A percentile compares a stretch with the other conserved stretches of the same genome.
phyloP scores from a whole-genome alignment of 53 echinoderm and acorn worm genomes.

The Henricia sp. region DNA sequence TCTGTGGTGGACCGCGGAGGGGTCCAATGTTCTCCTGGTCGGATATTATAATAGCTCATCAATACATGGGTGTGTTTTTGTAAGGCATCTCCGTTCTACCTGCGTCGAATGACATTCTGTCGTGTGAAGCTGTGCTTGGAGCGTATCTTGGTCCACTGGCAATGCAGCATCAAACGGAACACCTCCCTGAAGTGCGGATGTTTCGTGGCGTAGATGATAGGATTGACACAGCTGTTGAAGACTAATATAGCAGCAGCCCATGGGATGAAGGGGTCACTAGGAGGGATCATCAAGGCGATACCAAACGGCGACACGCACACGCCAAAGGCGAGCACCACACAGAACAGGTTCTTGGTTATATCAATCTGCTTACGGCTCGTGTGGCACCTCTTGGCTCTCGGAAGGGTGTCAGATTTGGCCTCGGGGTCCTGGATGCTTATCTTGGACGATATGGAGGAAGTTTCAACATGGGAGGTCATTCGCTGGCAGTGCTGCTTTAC shows the following conservation, averaged over 20 bases:
- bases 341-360: constrained; percentile 89
- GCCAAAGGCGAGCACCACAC: constrained; percentile 84
- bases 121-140: background rate
- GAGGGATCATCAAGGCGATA: constrained; percentile 83
- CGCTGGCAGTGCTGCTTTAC: constrained; percentile 59
- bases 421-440: background rate
- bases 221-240: constrained; percentile 85
- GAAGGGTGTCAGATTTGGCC: background rate
- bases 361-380: constrained; percentile 71
- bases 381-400: constrained; percentile 34
- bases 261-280: constrained; percentile 85
- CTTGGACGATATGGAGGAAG: constrained; percentile 18
- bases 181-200: constrained; percentile 90
- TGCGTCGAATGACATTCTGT: constrained; percentile 3
- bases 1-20: too few species aligned
- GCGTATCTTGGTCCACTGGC: constrained; percentile 68
- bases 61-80: too few species aligned
- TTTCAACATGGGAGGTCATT: constrained; percentile 51
- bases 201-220: constrained; percentile 91
- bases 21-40: too few species aligned
- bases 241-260: constrained; percentile 88
- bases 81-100: too few species aligned
- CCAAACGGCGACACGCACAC: constrained; percentile 85
- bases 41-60: too few species aligned
- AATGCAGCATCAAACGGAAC: constrained; percentile 71